These are phyloP conservation scores for Aethes cnicana DNA, from an alignment of 2,888 invertebrate species.

Conservation along the genomic window DNA sequence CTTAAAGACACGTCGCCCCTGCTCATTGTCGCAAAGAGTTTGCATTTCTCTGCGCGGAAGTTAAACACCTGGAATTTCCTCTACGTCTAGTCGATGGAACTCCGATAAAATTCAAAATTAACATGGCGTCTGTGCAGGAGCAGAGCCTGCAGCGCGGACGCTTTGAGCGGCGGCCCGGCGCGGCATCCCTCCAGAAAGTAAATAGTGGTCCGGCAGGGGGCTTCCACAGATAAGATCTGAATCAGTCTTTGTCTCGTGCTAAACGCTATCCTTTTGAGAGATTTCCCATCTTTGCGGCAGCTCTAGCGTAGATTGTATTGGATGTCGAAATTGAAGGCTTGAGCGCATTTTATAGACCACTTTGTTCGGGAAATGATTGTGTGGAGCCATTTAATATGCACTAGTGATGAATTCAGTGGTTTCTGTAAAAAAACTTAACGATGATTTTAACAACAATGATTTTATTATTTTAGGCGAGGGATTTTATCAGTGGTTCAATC, in stretches of 20 bases:
- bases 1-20: slow-evolving; percentile 56
- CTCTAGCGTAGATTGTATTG: slow-evolving; percentile 64
- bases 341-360: slow-evolving; percentile 47
- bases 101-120: slow-evolving; percentile 34
- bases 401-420: slow-evolving; percentile 9
- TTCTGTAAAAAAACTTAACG: no score
- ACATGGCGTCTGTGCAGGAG: slow-evolving; percentile 32
- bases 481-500: slow-evolving; percentile 17
- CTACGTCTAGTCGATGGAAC: slow-evolving; percentile 37
- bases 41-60: slow-evolving; percentile 49
- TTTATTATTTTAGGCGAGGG: slow-evolving; percentile 22
- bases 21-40: slow-evolving; percentile 50
- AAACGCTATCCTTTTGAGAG: slow-evolving; percentile 78
- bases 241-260: slow-evolving; percentile 77
- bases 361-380: slow-evolving; percentile 28
- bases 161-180: slow-evolving; percentile 48
- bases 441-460: no score
- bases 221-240: slow-evolving; percentile 68
- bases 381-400: slow-evolving; percentile 23
- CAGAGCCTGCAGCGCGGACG: slow-evolving; percentile 57
- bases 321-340: slow-evolving; percentile 61
- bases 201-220: slow-evolving; percentile 71
- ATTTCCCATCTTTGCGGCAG: slow-evolving; percentile 72
- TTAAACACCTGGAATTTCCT: slow-evolving; percentile 53
- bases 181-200: slow-evolving; percentile 66